Conservation (phyloP, 2,797 vertebrate species). For the Peromyscus attwateri region DNA sequence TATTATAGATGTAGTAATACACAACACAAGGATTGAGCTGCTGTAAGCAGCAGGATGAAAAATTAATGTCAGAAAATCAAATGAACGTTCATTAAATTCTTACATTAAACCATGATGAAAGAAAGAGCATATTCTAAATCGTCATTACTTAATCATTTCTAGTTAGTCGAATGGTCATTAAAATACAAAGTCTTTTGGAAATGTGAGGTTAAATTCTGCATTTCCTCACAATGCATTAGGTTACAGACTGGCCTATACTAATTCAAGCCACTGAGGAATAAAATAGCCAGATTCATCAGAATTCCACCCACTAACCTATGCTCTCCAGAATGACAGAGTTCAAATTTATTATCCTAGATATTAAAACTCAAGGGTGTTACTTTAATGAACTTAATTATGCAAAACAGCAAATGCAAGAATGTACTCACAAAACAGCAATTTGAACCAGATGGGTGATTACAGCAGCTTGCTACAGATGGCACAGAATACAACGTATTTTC, state of each 20-base stretch:
- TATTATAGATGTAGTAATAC: not conserved
- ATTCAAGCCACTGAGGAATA: slow-evolving; percentile 64
- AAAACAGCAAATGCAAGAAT: slow-evolving; percentile 83
- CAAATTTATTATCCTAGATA: slow-evolving; percentile 68
- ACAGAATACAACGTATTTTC: slow-evolving; percentile 81
- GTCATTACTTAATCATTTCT: slow-evolving; percentile 61
- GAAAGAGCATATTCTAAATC: slow-evolving; percentile 41
- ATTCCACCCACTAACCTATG: slow-evolving; percentile 66
- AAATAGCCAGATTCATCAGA: slow-evolving; percentile 72
- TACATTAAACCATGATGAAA: slow-evolving; percentile 9
- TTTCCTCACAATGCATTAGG: not conserved
- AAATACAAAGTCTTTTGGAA: slow-evolving; percentile 61
- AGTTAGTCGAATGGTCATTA: slow-evolving; percentile 57
- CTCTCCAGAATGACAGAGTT: slow-evolving; percentile 63
- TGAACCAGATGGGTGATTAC: slow-evolving; percentile 86
- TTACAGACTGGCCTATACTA: slow-evolving; percentile 63
- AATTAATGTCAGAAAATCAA: slow-evolving; percentile 54
- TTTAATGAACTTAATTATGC: slow-evolving; percentile 84
- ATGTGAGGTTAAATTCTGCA: not conserved
- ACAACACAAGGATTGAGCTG: not conserved
- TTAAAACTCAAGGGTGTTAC: slow-evolving; percentile 77
- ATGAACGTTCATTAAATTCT: slow-evolving; percentile 65
- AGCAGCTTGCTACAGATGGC: slow-evolving; percentile 85
- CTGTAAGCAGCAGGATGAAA: slow-evolving; percentile 10
- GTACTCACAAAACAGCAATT: slow-evolving; percentile 82